Evolutionary conservation across 2,113 vertebrate genomes (phyloP).

Genomic region (Xenopus tropicalis): DNA sequence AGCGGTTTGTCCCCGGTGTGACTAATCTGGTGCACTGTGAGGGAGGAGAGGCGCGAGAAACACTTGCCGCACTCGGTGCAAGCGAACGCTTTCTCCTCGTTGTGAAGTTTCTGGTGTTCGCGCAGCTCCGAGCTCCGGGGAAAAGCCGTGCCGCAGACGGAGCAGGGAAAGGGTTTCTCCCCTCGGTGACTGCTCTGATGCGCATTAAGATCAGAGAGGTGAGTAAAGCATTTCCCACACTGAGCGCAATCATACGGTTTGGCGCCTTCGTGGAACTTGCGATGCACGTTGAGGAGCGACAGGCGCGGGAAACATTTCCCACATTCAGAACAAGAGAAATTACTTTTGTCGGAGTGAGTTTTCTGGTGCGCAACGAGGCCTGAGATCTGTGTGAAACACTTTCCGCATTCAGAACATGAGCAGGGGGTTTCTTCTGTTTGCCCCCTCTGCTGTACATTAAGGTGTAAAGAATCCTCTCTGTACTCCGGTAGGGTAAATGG

Average conservation of each 20-base stretch:
- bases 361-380: neutral
- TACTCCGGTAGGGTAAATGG: too few species aligned
- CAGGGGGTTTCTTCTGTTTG: neutral
- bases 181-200: constrained; percentile 9
- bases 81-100: constrained; percentile 56
- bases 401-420: neutral
- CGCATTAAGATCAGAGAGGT: neutral
- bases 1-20: constrained; percentile 60
- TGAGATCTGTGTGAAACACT: neutral
- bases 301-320: neutral
- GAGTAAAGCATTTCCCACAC: constrained; percentile 12
- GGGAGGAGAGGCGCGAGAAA: constrained; percentile 55
- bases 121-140: constrained; percentile 54
- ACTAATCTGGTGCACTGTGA: constrained; percentile 53
- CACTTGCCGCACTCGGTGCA: constrained; percentile 58
- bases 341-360: neutral
- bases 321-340: neutral
- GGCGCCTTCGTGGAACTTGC: neutral
- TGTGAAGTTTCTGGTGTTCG: constrained; percentile 57
- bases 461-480: too few species aligned
- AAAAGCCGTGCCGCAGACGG: constrained; percentile 56
- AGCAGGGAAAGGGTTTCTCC: constrained; percentile 46
- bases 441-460: too few species aligned
- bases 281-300: too few species aligned
- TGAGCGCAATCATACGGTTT: neutral